A percentile compares a stretch with the other conserved stretches of the same genome.
These are phyloP conservation scores for Takifugu rubripes DNA, from an alignment of 2,797 vertebrate species.

Conservation along the genomic window DNA sequence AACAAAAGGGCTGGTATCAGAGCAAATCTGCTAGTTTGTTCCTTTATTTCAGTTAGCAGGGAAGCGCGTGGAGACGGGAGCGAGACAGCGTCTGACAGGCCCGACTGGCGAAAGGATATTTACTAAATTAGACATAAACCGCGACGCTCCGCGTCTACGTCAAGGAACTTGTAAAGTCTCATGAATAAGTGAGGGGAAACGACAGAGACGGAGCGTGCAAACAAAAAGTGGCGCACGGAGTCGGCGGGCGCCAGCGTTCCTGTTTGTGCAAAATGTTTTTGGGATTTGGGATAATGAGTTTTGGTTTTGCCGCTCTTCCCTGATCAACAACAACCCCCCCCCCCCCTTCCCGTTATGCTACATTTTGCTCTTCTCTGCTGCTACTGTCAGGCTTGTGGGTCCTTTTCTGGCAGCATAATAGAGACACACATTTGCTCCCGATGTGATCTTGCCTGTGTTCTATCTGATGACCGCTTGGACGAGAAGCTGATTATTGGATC, in stretches of 20 bases:
- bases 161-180: conserved; percentile 74
- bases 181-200: conserved; percentile 76
- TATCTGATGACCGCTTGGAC: conserved; percentile 71
- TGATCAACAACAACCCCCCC: conserved; percentile 59
- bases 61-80: conserved; percentile 42
- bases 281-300: conserved; percentile 73
- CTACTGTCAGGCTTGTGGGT: conserved; percentile 63
- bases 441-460: conserved; percentile 69
- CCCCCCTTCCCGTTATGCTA: conserved; percentile 33
- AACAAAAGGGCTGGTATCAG: conserved; percentile 50
- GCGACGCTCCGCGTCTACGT: conserved; percentile 74
- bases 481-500: conserved; percentile 71
- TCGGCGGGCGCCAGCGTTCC: conserved; percentile 36
- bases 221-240: conserved; percentile 64
- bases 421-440: conserved; percentile 73
- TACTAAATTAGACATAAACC: conserved; percentile 82
- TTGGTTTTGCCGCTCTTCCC: conserved; percentile 55
- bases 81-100: conserved; percentile 74
- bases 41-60: conserved; percentile 24
- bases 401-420: conserved; percentile 69
- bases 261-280: conserved; percentile 53
- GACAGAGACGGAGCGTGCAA: conserved; percentile 68
- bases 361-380: conserved; percentile 47
- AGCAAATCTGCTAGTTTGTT: conserved; percentile 42
- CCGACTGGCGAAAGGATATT: conserved; percentile 76